phyloP scores from a whole-genome alignment of 2,797 vertebrate species.

The Enteromius paludinosus region DNA sequence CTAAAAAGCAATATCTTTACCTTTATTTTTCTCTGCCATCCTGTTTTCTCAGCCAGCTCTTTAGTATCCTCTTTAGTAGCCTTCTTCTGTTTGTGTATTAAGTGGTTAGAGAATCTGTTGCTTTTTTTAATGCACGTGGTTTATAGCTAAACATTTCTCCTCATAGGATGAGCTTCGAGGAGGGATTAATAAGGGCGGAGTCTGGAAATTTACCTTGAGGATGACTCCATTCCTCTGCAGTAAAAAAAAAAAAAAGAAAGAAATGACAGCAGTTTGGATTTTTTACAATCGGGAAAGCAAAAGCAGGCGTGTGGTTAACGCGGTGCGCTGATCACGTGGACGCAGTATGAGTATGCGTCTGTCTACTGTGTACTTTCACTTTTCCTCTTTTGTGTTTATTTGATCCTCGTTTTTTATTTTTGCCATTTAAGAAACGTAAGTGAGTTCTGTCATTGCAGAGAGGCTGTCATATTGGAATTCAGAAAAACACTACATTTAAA shows the following conservation, averaged over 20 bases:
- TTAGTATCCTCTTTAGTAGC: not conserved
- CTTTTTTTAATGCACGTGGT: constrained; percentile 12
- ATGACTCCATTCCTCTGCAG: not conserved
- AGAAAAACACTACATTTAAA: not conserved
- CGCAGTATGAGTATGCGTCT: too few species aligned
- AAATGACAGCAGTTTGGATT: not conserved
- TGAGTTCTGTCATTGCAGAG: not conserved
- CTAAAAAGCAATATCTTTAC: not conserved
- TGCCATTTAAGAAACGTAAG: not conserved
- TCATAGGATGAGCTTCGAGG: not conserved
- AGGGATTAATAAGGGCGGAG: not conserved
- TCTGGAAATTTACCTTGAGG: not conserved
- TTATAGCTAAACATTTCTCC: not conserved
- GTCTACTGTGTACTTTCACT: not conserved
- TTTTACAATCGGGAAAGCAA: too few species aligned
- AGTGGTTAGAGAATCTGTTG: not conserved
- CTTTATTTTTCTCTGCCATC: constrained; percentile 32
- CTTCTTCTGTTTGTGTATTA: not conserved
- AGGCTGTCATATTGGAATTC: not conserved
- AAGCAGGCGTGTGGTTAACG: too few species aligned
- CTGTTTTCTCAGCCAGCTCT: constrained; percentile 9
- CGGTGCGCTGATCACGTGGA: too few species aligned
- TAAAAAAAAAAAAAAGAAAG: too few species aligned
- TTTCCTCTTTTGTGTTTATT: not conserved
- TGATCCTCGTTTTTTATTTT: not conserved